Base-by-base conservation (phyloP, 2,888 invertebrate species). In the Chrysolina oricalcia region DNA sequence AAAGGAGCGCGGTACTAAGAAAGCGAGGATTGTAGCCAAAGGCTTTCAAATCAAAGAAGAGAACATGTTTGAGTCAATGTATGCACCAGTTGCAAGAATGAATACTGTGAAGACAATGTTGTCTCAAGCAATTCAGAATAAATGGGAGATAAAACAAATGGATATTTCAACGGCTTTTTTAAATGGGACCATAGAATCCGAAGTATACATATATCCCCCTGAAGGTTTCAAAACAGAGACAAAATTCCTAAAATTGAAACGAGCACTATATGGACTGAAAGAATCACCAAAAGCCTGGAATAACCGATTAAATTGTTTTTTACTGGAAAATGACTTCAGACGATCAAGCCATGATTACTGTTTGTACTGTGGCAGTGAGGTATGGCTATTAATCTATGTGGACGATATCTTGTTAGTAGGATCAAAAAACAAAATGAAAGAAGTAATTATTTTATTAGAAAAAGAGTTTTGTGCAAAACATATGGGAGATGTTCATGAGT, bases 121-220 rank as follows among this genome's bases (percentile, higher is more conserved):
- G 23, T 56, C 74, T 53, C 2, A 63, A 63, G 68, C 72, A 65
- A 35, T 76, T 64, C 73, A 78, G 23, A 73, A 77, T 5, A 56
- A 72, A 21, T 78, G 69, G 71, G 23, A 65, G 41, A 76, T 78
- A 13, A 64, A 46, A 43, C 78, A 76, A 43, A 40, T 77, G n/a
- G 72, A 76, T 53, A 77, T 77, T 23, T 76, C 76, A 10, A 53
- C 76, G 68, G 81, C 81, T n/a, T 80, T 82, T 72, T 72, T 80
- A 40, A 82, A 82, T 75, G 80, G 80, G 6, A 59, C 53, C 8
- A 41, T 81, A 43, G 69, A 81, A 40, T 72, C n/a, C 40, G 77
- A 80, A 67, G 53, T 71, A 35, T 78, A 77, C 56, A 77, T 78
- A 35, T 53, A 71, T 71, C 9, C 65, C 21, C 78, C 75, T 65